These are phyloP conservation scores for Macheiramphus alcinus DNA, from an alignment of 2,113 vertebrate species.

Conservation along the genomic window DNA sequence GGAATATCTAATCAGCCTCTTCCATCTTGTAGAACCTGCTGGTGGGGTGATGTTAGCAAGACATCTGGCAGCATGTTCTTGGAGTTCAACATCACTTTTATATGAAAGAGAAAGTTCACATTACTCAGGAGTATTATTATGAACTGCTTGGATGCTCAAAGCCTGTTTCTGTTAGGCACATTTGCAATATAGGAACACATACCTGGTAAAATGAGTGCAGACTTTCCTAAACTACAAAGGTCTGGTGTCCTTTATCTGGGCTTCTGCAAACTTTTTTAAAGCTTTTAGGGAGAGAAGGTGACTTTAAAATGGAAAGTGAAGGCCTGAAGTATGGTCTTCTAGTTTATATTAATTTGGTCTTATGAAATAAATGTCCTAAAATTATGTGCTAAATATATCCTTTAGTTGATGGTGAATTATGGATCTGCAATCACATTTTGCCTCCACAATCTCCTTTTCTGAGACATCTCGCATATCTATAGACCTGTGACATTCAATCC, in stretches of 20 bases:
- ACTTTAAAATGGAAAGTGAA: neutral
- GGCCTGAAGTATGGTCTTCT: neutral
- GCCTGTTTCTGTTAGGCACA: neutral
- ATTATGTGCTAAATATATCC: neutral
- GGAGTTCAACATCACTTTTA: neutral
- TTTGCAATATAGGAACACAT: neutral
- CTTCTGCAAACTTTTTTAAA: neutral
- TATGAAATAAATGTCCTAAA: neutral
- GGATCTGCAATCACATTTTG: neutral
- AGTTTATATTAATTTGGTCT: neutral
- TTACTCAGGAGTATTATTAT: neutral
- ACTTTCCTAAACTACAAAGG: neutral
- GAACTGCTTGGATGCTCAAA: neutral
- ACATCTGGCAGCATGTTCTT: neutral
- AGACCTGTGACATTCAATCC: neutral
- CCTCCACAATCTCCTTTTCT: neutral
- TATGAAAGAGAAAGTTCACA: neutral
- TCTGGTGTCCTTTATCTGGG: neutral
- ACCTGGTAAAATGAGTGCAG: neutral
- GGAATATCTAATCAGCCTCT: neutral
- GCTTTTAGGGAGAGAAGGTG: neutral
- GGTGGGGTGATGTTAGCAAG: neutral
- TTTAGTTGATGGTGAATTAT: neutral
- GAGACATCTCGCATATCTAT: neutral
- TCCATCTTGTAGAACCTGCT: neutral